These are phyloP conservation scores for Bradypodion ventrale DNA, from an alignment of 2,797 vertebrate genomes.

Conservation along the genomic window DNA sequence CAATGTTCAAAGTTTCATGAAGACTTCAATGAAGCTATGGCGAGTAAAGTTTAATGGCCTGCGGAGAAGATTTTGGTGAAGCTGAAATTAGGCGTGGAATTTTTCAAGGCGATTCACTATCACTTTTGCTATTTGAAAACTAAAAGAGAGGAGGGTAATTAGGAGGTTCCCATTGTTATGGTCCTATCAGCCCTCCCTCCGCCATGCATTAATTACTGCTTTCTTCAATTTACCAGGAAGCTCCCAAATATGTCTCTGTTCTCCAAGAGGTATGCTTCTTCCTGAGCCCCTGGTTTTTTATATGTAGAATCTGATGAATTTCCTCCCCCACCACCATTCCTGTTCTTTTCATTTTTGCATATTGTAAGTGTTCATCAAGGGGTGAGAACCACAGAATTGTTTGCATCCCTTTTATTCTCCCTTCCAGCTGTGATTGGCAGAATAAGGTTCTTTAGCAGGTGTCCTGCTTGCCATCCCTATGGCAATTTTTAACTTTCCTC, in stretches of 20 bases:
- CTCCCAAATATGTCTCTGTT: slow-evolving; percentile 78
- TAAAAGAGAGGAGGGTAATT: slow-evolving; percentile 67
- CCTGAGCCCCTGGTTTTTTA: slow-evolving; percentile 80
- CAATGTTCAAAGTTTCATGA: too few relatives aligned
- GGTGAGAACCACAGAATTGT: slow-evolving; percentile 71
- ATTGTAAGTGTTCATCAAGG: slow-evolving; percentile 81
- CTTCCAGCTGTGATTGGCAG: slow-evolving; percentile 81
- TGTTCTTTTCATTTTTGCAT: slow-evolving; percentile 79
- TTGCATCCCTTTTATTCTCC: slow-evolving; percentile 83
- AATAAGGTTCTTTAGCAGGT: slow-evolving; percentile 80
- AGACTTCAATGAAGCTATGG: too few relatives aligned
- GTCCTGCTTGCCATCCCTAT: slow-evolving; percentile 74
- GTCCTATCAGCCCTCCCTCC: slow-evolving; percentile 81
- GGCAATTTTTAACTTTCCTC: slow-evolving; percentile 82
- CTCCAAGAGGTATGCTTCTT: slow-evolving; percentile 83
- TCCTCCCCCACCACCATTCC: slow-evolving; percentile 72
- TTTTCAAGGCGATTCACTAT: too few relatives aligned
- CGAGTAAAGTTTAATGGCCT: too few relatives aligned
- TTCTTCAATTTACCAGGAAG: slow-evolving; percentile 76
- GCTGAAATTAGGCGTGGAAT: too few relatives aligned
- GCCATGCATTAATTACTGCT: slow-evolving; percentile 86
- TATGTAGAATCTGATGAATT: slow-evolving; percentile 79
- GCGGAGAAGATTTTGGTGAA: too few relatives aligned
- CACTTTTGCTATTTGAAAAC: slow-evolving; percentile 77
- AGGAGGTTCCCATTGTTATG: slow-evolving; percentile 75